phyloP scores from a whole-genome alignment of 2,113 vertebrate species.

The Elaphurus davidianus region DNA sequence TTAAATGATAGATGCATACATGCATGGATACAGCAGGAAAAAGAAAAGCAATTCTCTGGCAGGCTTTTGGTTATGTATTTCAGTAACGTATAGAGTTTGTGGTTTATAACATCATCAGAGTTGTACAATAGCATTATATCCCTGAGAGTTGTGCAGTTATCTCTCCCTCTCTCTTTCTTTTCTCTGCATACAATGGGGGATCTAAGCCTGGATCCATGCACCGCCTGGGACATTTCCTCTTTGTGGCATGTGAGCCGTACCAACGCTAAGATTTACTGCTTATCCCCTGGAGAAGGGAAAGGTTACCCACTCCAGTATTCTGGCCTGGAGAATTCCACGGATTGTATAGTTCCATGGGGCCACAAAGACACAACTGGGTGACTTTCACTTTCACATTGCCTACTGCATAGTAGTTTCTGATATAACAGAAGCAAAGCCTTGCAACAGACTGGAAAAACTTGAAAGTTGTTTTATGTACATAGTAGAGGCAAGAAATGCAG shows the following conservation, averaged over 20 bases:
- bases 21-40: not conserved
- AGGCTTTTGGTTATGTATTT: too few species aligned
- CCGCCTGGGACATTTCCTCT: too few species aligned
- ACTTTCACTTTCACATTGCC: not conserved
- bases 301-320: not conserved
- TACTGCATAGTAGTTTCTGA: not conserved
- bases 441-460: not conserved
- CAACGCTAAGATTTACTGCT: too few species aligned
- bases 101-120: too few species aligned
- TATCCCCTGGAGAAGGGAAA: not conserved
- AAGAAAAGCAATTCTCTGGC: too few species aligned
- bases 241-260: too few species aligned
- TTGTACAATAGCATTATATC: too few species aligned
- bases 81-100: too few species aligned
- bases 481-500: not conserved
- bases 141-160: too few species aligned
- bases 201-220: too few species aligned
- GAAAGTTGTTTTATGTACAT: not conserved
- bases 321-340: not conserved
- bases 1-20: not conserved
- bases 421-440: not conserved
- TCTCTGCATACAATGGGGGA: too few species aligned
- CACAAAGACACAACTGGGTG: not conserved
- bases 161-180: too few species aligned
- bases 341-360: not conserved